A percentile compares a stretch with the other conserved stretches of the same genome.
These are phyloP conservation scores for Tetramorium alpestre DNA, from an alignment of 1,140 invertebrate genomes.

Conservation along the genomic window DNA sequence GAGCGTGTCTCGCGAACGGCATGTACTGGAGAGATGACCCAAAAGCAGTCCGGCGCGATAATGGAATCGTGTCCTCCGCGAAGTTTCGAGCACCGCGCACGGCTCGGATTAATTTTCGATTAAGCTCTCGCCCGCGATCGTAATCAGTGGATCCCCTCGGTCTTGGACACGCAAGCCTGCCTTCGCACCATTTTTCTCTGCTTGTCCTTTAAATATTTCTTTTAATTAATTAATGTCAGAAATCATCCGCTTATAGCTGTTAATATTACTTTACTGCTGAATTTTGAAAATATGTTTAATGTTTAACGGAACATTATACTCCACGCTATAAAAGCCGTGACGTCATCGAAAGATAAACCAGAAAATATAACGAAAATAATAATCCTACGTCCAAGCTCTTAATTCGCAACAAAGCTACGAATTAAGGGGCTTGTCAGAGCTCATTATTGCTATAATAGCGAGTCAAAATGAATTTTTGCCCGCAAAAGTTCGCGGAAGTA, in stretches of 20 bases:
- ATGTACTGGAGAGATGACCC: constrained; percentile 6
- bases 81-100: constrained; percentile 37
- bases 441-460: constrained; percentile 38
- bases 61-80: constrained; percentile 50
- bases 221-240: neutral
- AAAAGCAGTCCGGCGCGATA: constrained; percentile 29
- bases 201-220: neutral
- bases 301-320: neutral
- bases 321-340: neutral
- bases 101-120: constrained; percentile 50
- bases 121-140: neutral
- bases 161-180: neutral
- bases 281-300: neutral
- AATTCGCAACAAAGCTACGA: constrained; percentile 15
- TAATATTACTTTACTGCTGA: neutral
- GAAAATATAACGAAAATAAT: neutral
- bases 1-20: constrained; percentile 41
- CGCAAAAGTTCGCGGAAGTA: constrained; percentile 31
- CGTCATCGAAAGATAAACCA: too few species aligned
- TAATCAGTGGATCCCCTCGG: neutral
- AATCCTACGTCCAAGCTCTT: neutral
- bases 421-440: constrained; percentile 30
- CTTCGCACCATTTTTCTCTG: neutral
- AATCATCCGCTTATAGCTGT: neutral
- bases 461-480: constrained; percentile 49